Percentiles rank a stretch among this genome's conserved stretches.
These are phyloP conservation scores for Brienomyrus brachyistius DNA, from an alignment of 2,113 vertebrate genomes.

Conservation along the genomic window DNA sequence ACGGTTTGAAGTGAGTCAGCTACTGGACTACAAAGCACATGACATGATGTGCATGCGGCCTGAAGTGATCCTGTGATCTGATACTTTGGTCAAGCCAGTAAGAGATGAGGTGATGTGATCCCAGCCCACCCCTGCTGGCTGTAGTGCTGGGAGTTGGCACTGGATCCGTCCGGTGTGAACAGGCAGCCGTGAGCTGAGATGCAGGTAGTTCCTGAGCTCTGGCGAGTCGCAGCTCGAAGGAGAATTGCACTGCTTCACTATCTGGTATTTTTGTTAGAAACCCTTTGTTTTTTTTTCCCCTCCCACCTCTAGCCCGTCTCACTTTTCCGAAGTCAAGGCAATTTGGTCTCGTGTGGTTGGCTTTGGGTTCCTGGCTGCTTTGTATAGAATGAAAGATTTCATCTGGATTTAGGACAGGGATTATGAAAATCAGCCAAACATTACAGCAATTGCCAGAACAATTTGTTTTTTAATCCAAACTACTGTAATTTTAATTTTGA, in stretches of 20 bases:
- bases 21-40: neutral
- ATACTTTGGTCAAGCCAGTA: neutral
- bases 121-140: neutral
- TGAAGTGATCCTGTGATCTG: neutral
- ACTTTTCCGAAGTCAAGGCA: neutral
- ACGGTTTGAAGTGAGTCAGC: neutral
- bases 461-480: neutral
- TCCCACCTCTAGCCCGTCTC: neutral
- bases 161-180: neutral
- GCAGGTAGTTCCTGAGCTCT: neutral
- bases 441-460: neutral
- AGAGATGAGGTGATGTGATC: neutral
- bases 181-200: neutral
- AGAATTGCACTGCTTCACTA: neutral
- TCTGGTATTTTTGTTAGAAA: neutral
- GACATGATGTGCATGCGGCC: neutral
- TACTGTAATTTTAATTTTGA: neutral
- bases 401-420: neutral
- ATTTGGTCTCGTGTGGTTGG: neutral
- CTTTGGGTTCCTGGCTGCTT: neutral
- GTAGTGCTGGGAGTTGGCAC: neutral
- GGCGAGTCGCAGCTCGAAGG: neutral
- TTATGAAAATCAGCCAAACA: neutral
- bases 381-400: neutral
- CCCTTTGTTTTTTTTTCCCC: neutral